These are phyloP conservation scores for Drosophila neocordata DNA, from an alignment of 1,140 invertebrate species.

Conservation along the genomic window DNA sequence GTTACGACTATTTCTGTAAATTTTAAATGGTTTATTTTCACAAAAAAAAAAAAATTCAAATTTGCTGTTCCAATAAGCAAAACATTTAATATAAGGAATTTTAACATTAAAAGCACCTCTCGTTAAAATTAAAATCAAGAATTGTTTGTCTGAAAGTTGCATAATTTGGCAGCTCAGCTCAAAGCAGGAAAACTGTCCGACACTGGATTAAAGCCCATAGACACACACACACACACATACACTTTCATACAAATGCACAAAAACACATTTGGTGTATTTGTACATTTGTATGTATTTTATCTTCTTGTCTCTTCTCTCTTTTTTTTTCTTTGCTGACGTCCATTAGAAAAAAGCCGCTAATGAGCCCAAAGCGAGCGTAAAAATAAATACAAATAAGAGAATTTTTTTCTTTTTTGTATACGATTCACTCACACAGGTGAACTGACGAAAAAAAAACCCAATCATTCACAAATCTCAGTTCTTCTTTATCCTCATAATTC, in stretches of 20 bases:
- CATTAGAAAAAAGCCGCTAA: slow-evolving; percentile 63
- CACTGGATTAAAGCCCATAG: slow-evolving; percentile 21
- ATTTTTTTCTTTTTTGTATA: slow-evolving; percentile 7
- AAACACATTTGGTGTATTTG: not conserved
- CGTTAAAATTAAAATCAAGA: slow-evolving; percentile 30
- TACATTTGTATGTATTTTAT: slow-evolving; percentile 13
- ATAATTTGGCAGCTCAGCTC: slow-evolving; percentile 41
- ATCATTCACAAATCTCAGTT: slow-evolving; percentile 41
- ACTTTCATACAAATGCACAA: not conserved
- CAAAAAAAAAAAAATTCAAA: too few relatives aligned
- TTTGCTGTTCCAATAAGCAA: too few relatives aligned
- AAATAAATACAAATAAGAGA: slow-evolving; percentile 38
- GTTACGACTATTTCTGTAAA: too few relatives aligned
- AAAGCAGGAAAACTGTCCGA: slow-evolving; percentile 34
- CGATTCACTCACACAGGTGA: slow-evolving; percentile 31
- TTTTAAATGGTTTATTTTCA: too few relatives aligned
- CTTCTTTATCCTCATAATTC: slow-evolving; percentile 29
- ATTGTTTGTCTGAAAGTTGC: slow-evolving; percentile 39
- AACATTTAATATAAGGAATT: not conserved
- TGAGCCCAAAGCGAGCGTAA: slow-evolving; percentile 38
- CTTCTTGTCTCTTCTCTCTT: not conserved
- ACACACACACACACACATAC: slow-evolving; percentile 10
- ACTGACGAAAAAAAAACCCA: slow-evolving; percentile 25
- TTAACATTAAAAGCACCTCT: not conserved
- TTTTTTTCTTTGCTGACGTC: slow-evolving; percentile 47